These are phyloP conservation scores for Masticophis lateralis DNA, from an alignment of 2,797 vertebrate genomes.

Conservation along the genomic window DNA sequence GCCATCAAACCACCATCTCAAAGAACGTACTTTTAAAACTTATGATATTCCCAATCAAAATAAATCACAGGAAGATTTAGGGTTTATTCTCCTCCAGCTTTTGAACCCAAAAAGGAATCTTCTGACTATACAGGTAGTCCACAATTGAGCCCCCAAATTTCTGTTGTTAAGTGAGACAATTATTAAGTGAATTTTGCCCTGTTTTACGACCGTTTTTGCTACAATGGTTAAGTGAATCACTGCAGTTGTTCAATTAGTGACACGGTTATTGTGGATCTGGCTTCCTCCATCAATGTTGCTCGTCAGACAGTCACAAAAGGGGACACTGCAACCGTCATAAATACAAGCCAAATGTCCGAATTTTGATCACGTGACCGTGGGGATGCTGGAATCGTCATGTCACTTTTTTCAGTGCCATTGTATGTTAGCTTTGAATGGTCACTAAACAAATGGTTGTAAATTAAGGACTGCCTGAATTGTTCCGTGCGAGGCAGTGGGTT, in stretches of 20 bases:
- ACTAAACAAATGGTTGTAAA: background rate
- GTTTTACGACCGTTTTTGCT: background rate
- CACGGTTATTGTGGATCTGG: background rate
- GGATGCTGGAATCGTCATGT: background rate
- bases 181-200: background rate
- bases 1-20: constrained; percentile 55
- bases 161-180: background rate
- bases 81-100: background rate
- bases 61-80: background rate
- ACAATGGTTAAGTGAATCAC: background rate
- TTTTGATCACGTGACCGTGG: background rate
- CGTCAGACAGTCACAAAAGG: background rate
- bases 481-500: background rate
- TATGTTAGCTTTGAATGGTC: background rate
- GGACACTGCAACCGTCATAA: background rate
- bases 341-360: background rate
- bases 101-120: background rate
- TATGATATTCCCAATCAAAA: background rate
- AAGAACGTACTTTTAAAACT: background rate
- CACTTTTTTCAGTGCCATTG: background rate
- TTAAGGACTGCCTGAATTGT: background rate
- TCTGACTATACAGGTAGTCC: background rate
- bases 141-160: background rate
- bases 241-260: background rate
- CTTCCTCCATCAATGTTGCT: background rate